Base-by-base conservation (phyloP, 2,797 vertebrate genomes). In the Sparidentex hasta region DNA sequence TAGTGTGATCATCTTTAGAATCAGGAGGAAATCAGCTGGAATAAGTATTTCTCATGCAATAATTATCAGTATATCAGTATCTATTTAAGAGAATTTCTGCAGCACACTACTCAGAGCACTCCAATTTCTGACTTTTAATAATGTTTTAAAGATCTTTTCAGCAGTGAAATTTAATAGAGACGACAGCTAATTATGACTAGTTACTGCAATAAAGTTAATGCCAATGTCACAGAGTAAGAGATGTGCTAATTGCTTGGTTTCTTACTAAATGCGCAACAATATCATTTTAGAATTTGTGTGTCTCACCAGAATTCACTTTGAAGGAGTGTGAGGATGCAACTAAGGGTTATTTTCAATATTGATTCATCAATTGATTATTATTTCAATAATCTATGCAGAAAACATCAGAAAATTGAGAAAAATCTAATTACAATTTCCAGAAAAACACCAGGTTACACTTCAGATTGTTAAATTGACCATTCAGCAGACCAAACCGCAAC, bases 21-120 rank as follows among this genome's bases (percentile, higher is more conserved):
- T 75, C 73, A 11, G 50, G 13, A 70, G 41, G 72, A 80, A 87
- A 80, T 71, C 71, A 64, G n/a, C 63, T 50, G 46, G 38, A 65
- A 57, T 59, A 76, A 46, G 44, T 21, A 17, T 43, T 41, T 68
- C 63, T 61, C 23, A 65, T 62, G 62, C 48, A 67, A 25, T 66
- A 70, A 76, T 73, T 73, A 82, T 76, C 57, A 66, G 55, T 20
- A 64, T 50, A 51, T 79, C 29, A 38, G 43, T 56, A 65, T 59
- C 21, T 64, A 47, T 79, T 67, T 52, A 3, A 21, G 9, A 23
- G 68, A 5, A 57, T 68, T 56, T 82, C 47, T 29, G 41, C 23
- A 63, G 59, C 65, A 46, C 38, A 65, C 0, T 65, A n/a, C 51
- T 50, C 47, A 68, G 29, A 71, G 33, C 20, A 41, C 21, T 61